phyloP scores from a whole-genome alignment of 2,888 invertebrate genomes.

The Ceramica pisi region DNA sequence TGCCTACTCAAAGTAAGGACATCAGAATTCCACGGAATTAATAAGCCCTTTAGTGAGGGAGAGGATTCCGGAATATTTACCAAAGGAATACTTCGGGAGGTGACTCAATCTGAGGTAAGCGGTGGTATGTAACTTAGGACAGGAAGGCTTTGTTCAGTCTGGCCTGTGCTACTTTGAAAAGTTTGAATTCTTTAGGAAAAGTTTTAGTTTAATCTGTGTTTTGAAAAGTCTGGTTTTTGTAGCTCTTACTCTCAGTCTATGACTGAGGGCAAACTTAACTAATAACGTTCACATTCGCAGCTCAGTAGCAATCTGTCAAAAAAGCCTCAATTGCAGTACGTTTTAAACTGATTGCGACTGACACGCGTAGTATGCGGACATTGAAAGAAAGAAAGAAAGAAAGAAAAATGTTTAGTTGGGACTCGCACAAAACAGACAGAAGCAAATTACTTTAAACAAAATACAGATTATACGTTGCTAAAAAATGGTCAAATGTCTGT shows the following conservation, averaged over 20 bases:
- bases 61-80: slow-evolving; percentile 79
- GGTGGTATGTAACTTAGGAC: slow-evolving; percentile 60
- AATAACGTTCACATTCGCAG: no score
- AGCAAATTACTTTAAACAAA: no score
- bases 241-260: neutral
- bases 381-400: no score
- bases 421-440: no score
- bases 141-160: slow-evolving; percentile 40
- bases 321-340: no score
- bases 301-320: no score
- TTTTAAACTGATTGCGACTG: no score
- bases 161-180: slow-evolving; percentile 32
- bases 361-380: no score
- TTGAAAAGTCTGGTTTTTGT: neutral
- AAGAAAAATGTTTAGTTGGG: no score
- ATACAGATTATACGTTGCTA: no score
- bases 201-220: neutral
- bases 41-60: slow-evolving; percentile 79
- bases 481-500: no score
- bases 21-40: slow-evolving; percentile 82
- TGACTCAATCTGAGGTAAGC: slow-evolving; percentile 70
- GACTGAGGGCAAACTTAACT: no score
- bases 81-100: slow-evolving; percentile 76
- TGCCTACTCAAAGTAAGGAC: slow-evolving; percentile 78
- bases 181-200: slow-evolving; percentile 32